These are phyloP conservation scores for Ophion costatus DNA, from an alignment of 2,888 invertebrate species.

Conservation along the genomic window DNA sequence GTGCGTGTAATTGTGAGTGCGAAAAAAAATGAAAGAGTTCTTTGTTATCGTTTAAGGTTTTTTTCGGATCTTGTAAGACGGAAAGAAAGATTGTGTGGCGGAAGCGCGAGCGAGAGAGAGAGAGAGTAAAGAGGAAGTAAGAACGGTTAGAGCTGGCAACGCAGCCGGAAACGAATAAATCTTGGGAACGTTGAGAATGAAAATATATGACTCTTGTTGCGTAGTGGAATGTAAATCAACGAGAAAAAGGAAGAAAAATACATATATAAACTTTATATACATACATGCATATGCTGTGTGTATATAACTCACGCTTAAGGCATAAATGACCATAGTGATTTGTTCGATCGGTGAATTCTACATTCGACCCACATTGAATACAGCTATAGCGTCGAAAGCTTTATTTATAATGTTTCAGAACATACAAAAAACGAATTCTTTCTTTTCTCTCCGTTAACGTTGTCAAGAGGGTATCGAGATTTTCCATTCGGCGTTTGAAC, in stretches of 20 bases:
- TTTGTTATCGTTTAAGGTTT: slow-evolving; percentile 56
- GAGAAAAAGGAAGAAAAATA: slow-evolving; percentile 43
- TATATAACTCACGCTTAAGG: slow-evolving; percentile 39
- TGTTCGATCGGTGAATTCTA: slow-evolving; percentile 39
- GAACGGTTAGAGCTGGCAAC: slow-evolving; percentile 57
- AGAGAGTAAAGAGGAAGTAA: slow-evolving; percentile 41
- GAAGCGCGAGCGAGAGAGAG: background rate
- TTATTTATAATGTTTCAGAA: slow-evolving; percentile 39
- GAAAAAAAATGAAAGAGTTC: slow-evolving; percentile 19
- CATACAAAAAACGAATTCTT: slow-evolving; percentile 18
- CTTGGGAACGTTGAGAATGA: slow-evolving; percentile 53
- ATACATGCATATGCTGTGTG: slow-evolving; percentile 48
- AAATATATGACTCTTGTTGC: slow-evolving; percentile 60
- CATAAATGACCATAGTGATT: slow-evolving; percentile 40
- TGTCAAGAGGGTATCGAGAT: background rate
- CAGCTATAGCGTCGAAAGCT: slow-evolving; percentile 30
- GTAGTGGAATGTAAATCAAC: slow-evolving; percentile 67
- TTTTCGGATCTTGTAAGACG: slow-evolving; percentile 35
- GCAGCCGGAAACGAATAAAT: slow-evolving; percentile 59
- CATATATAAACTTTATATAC: slow-evolving; percentile 38
- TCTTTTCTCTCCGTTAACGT: slow-evolving; percentile 26
- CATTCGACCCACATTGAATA: slow-evolving; percentile 42
- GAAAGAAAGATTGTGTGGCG: slow-evolving; percentile 11
- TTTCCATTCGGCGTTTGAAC: slow-evolving; percentile 1
- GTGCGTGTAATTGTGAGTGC: slow-evolving; percentile 32